Conservation (phyloP, 2,113 vertebrate genomes). For the Tupaia tana region DNA sequence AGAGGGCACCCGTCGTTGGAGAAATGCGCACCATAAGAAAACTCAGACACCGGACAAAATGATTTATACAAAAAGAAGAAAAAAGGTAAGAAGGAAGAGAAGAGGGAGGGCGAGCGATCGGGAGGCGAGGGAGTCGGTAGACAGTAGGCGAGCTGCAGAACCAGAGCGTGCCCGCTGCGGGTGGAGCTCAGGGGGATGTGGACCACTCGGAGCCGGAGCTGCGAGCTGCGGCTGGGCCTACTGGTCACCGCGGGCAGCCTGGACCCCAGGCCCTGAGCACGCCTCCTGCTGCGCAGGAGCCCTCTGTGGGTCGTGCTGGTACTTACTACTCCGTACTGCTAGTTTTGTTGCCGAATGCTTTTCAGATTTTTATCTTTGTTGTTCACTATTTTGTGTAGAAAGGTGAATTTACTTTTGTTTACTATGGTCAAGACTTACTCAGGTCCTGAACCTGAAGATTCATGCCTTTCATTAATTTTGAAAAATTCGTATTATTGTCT, state of each 20-base stretch:
- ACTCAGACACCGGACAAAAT: background rate
- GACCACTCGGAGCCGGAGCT: too few relatives aligned
- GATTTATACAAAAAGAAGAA: constrained; percentile 10
- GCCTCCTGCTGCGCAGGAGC: background rate
- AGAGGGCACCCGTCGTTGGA: background rate
- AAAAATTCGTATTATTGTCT: background rate
- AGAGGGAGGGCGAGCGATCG: background rate
- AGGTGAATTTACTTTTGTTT: background rate
- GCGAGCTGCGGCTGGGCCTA: too few relatives aligned
- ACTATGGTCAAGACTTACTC: background rate
- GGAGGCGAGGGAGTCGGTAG: background rate
- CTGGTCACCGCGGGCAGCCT: too few relatives aligned
- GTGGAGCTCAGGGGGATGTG: too few relatives aligned
- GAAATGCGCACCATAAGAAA: background rate
- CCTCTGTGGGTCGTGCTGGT: background rate
- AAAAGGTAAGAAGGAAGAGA: background rate
- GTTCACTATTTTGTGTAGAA: background rate
- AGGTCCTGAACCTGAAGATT: background rate
- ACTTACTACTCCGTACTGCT: background rate
- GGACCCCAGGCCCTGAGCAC: too few relatives aligned
- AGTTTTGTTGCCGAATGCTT: background rate
- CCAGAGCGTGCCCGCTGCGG: too few relatives aligned
- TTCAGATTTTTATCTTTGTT: background rate
- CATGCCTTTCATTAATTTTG: background rate
- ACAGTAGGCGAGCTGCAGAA: too few relatives aligned